Evolutionary conservation across 1,140 invertebrate genomes (phyloP).

Genomic region (Drosophila burlai): DNA sequence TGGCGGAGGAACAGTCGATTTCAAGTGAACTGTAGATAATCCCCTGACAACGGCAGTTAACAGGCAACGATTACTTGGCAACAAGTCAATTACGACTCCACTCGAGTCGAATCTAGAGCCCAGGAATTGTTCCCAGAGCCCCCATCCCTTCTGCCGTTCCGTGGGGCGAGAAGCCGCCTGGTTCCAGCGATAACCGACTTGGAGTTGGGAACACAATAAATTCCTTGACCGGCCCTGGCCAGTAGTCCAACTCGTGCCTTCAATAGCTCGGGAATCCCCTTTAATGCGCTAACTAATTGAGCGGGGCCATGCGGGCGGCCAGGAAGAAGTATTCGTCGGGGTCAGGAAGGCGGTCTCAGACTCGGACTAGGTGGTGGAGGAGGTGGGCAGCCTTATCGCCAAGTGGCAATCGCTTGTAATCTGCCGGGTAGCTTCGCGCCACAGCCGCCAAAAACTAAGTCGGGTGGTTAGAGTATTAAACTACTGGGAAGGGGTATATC

Average conservation of each 20-base stretch:
- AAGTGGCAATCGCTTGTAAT: conserved; percentile 74
- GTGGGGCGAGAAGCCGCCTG: conserved; percentile 33
- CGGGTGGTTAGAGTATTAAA: conserved; percentile 15
- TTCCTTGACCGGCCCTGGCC: conserved; percentile 49
- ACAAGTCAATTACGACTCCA: conserved; percentile 77
- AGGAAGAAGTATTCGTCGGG: conserved; percentile 10
- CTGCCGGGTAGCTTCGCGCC: conserved; percentile 31
- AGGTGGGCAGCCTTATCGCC: conserved; percentile 54
- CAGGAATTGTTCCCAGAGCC: conserved; percentile 22
- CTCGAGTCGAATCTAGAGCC: conserved; percentile 18
- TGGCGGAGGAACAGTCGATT: conserved; percentile 55
- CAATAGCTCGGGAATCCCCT: conserved; percentile 53
- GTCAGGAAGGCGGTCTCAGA: background rate
- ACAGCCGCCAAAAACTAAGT: conserved; percentile 36
- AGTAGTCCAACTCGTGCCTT: conserved; percentile 10
- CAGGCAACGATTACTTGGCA: conserved; percentile 83
- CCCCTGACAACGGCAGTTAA: conserved; percentile 83
- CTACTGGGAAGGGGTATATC: background rate
- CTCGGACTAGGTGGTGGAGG: conserved; percentile 1
- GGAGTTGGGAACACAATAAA: conserved; percentile 65
- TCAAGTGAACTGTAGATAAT: conserved; percentile 81
- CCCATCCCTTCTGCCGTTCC: background rate
- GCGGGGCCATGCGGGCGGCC: conserved; percentile 38
- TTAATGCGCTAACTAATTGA: conserved; percentile 82
- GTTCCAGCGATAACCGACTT: conserved; percentile 67